These are phyloP conservation scores for Ectropis grisescens DNA, from an alignment of 1,140 invertebrate genomes.

Conservation along the genomic window DNA sequence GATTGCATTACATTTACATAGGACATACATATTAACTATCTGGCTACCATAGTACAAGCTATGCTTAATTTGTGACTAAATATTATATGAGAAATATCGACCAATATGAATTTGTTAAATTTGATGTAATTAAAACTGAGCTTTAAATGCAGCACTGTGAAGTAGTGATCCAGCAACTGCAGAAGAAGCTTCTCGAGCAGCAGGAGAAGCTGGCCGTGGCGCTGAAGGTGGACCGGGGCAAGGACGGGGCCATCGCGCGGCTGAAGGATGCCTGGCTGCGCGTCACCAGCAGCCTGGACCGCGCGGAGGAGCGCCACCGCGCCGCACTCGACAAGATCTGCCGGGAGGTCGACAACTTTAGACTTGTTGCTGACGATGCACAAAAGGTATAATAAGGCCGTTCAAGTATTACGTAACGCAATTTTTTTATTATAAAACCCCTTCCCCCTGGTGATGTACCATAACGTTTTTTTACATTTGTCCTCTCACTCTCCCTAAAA, in stretches of 20 bases:
- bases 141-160: constrained; percentile 86
- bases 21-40: too few species aligned
- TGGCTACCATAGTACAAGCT: too few species aligned
- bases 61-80: too few species aligned
- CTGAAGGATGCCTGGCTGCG: constrained; percentile 70
- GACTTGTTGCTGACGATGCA: constrained; percentile 43
- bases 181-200: constrained; percentile 79
- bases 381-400: constrained; percentile 50
- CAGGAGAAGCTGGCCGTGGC: constrained; percentile 85
- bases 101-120: too few species aligned
- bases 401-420: too few species aligned
- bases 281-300: constrained; percentile 41
- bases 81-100: too few species aligned
- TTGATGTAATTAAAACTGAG: too few species aligned
- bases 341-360: constrained; percentile 48
- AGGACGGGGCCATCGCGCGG: constrained; percentile 77
- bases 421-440: too few species aligned
- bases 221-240: constrained; percentile 79
- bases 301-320: constrained; percentile 44
- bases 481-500: too few species aligned
- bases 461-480: too few species aligned
- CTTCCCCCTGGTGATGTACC: too few species aligned
- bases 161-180: constrained; percentile 79
- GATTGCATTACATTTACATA: too few species aligned
- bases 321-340: constrained; percentile 47